Conservation (phyloP, 2,797 vertebrate species). For the Gymnopithys bicolor region DNA sequence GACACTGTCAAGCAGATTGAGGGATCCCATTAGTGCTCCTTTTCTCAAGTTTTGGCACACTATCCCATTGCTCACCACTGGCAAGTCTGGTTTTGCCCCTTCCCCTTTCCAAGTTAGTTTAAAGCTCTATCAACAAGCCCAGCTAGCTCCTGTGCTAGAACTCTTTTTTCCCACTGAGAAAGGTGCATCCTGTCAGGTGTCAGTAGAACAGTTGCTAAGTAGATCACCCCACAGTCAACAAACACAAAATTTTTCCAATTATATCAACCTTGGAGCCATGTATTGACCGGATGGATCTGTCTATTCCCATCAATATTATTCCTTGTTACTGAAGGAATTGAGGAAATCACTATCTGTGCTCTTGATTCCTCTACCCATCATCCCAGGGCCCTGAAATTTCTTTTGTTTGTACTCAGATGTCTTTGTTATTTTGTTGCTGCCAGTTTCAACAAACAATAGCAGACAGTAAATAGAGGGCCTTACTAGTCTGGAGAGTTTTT, state of each 20-base stretch:
- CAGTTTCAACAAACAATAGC: too few species aligned
- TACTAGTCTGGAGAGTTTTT: too few species aligned
- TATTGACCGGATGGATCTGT: background rate
- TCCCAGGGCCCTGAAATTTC: background rate
- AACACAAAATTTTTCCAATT: background rate
- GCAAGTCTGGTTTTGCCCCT: background rate
- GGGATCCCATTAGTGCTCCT: background rate
- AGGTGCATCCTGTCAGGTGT: background rate
- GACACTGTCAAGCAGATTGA: background rate
- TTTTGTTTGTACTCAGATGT: background rate
- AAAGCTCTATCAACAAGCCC: background rate
- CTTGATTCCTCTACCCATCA: background rate
- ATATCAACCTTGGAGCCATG: background rate
- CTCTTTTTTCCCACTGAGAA: background rate
- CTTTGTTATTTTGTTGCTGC: background rate
- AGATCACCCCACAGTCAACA: background rate
- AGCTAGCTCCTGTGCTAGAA: background rate
- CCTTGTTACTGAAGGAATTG: background rate
- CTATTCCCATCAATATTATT: background rate
- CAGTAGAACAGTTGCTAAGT: background rate
- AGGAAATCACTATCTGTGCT: background rate
- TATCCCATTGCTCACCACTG: background rate
- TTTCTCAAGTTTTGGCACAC: background rate
- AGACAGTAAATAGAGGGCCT: too few species aligned
- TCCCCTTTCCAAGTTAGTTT: background rate